Percentiles rank a stretch among this genome's conserved stretches.
These are phyloP conservation scores for Rhagonycha fulva DNA, from an alignment of 2,888 invertebrate genomes.

Conservation along the genomic window DNA sequence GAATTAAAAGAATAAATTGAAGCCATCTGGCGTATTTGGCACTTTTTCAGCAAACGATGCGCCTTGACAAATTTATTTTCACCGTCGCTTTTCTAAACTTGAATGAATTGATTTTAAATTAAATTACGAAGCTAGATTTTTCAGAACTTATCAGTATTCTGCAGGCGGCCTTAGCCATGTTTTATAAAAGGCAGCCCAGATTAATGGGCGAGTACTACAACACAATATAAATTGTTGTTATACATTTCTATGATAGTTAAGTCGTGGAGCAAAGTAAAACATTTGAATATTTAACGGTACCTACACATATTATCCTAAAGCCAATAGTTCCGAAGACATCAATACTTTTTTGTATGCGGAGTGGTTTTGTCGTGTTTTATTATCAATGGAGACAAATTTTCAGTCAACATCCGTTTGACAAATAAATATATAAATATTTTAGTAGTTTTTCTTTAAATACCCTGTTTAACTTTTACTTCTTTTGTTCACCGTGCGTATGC, in stretches of 20 bases:
- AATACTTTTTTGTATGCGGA: not conserved
- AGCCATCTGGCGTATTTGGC: slow-evolving; percentile 27
- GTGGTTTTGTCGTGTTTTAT: not conserved
- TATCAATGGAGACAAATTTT: not conserved
- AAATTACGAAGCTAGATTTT: slow-evolving; percentile 31
- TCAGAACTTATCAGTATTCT: slow-evolving; percentile 31
- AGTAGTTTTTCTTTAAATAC: not conserved
- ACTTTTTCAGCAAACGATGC: slow-evolving; percentile 24
- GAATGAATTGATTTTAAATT: slow-evolving; percentile 31
- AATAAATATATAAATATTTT: not conserved
- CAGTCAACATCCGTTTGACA: not conserved
- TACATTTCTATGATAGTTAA: slow-evolving; percentile 24
- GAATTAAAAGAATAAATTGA: slow-evolving; percentile 27
- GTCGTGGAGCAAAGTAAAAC: not conserved
- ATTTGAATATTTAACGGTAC: not conserved
- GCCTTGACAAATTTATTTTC: slow-evolving; percentile 28
- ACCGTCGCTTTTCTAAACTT: slow-evolving; percentile 30
- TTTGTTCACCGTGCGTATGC: not conserved
- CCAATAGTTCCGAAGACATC: not conserved
- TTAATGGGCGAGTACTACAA: slow-evolving; percentile 28
- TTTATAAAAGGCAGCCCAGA: slow-evolving; percentile 29
- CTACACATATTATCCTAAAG: not conserved
- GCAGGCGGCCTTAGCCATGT: slow-evolving; percentile 27
- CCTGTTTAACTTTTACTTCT: not conserved
- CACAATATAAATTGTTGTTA: slow-evolving; percentile 27